Conservation (phyloP, 2,113 vertebrate genomes). For the Oenanthe melanoleuca region DNA sequence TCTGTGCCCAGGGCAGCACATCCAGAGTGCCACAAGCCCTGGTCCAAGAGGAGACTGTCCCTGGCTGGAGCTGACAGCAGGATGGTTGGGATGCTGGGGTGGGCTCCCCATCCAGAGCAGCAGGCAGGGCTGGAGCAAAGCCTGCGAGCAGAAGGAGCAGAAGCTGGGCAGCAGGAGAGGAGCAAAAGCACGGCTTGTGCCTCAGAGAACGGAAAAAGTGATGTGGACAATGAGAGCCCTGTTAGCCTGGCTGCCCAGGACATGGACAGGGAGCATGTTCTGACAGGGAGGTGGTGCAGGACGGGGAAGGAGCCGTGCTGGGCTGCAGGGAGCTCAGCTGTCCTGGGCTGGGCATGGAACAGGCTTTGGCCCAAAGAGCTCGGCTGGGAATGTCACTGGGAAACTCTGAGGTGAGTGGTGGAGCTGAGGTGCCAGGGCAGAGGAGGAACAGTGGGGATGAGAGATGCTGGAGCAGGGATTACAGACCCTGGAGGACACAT, state of each 20-base stretch:
- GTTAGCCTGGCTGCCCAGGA: neutral
- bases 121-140: neutral
- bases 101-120: neutral
- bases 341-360: neutral
- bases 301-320: neutral
- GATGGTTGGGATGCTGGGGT: accelerated
- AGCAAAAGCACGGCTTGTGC: neutral
- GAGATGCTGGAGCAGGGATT: neutral
- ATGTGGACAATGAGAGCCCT: constrained; percentile 46
- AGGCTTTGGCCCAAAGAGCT: neutral
- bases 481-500: neutral
- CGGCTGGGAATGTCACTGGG: neutral
- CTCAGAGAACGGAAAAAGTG: constrained; percentile 43
- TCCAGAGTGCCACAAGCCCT: neutral
- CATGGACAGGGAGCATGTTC: neutral
- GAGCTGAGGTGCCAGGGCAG: neutral
- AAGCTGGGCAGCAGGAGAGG: neutral
- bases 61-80: neutral
- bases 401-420: neutral
- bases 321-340: neutral
- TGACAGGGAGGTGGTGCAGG: neutral
- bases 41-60: neutral
- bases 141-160: neutral
- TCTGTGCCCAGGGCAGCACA: neutral
- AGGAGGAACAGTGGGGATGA: accelerated